phyloP scores from a whole-genome alignment of 2,888 invertebrate genomes.

The Limnephilus auricula region DNA sequence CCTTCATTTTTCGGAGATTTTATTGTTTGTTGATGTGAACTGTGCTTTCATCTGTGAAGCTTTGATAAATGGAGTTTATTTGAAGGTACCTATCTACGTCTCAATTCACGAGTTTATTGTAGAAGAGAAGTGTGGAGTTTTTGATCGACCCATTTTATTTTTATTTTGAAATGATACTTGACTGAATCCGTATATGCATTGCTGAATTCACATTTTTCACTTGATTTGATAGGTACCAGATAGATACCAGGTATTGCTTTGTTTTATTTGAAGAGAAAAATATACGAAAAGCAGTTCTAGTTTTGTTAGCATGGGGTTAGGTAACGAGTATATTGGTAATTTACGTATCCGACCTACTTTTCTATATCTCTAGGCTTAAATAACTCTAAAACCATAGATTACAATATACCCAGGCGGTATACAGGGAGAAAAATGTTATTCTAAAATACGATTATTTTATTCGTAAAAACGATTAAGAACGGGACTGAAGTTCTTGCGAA shows the following conservation, averaged over 20 bases:
- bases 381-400: no score
- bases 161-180: neutral
- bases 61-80: slow-evolving; percentile 37
- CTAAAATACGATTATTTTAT: no score
- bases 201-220: neutral
- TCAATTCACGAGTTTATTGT: slow-evolving; percentile 19
- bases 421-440: no score
- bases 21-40: slow-evolving; percentile 48
- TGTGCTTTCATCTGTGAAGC: slow-evolving; percentile 26
- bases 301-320: neutral
- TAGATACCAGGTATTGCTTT: neutral
- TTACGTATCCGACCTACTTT: no score
- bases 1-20: slow-evolving; percentile 35
- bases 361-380: no score
- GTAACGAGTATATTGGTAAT: no score
- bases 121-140: neutral
- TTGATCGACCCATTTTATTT: neutral
- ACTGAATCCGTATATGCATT: neutral
- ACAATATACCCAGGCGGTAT: no score
- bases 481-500: no score
- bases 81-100: neutral
- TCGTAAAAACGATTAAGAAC: no score
- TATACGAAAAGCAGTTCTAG: neutral
- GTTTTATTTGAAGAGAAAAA: neutral
- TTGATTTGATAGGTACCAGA: neutral